Evolutionary conservation across 92 coral and sea anemone genomes (phyloP).

Genomic region (Phenganax subtilis): DNA sequence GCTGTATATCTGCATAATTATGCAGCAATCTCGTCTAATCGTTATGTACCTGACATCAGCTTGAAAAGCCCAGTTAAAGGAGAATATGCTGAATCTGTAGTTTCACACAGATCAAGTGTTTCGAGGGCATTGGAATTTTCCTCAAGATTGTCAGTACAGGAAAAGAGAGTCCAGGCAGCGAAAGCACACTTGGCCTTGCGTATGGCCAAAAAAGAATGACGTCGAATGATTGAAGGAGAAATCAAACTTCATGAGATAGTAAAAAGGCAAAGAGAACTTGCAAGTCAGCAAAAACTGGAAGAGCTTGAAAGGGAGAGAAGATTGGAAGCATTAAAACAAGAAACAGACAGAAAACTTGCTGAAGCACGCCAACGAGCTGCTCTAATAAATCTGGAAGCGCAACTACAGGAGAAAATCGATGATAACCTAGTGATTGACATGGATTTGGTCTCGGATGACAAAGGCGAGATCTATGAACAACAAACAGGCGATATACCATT

Average conservation of each 20-base stretch:
- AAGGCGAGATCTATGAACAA: neutral
- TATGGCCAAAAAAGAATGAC: conserved; percentile 25
- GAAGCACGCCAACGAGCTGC: conserved; percentile 14
- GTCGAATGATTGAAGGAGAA: conserved; percentile 23
- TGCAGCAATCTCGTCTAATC: too few species aligned
- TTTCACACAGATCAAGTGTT: neutral
- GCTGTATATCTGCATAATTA: too few species aligned
- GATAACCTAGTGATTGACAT: neutral
- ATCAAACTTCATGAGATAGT: conserved; percentile 4
- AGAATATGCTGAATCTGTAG: too few species aligned
- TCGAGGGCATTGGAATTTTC: neutral
- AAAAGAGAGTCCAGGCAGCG: conserved; percentile 21
- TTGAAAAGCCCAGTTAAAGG: too few species aligned
- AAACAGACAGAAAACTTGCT: neutral
- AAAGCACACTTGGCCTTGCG: conserved; percentile 26
- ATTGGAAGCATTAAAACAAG: conserved; percentile 22
- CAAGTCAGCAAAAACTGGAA: conserved; percentile 24
- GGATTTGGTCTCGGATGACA: neutral
- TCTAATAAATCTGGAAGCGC: conserved; percentile 34
- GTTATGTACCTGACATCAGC: too few species aligned
- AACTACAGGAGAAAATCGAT: conserved; percentile 31
- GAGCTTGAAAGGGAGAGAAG: conserved; percentile 29
- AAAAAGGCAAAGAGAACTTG: conserved; percentile 22
- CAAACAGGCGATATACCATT: neutral
- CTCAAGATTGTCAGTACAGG: neutral